Base-by-base conservation (phyloP, 1,140 invertebrate genomes). In the Nautilus pompilius region DNA sequence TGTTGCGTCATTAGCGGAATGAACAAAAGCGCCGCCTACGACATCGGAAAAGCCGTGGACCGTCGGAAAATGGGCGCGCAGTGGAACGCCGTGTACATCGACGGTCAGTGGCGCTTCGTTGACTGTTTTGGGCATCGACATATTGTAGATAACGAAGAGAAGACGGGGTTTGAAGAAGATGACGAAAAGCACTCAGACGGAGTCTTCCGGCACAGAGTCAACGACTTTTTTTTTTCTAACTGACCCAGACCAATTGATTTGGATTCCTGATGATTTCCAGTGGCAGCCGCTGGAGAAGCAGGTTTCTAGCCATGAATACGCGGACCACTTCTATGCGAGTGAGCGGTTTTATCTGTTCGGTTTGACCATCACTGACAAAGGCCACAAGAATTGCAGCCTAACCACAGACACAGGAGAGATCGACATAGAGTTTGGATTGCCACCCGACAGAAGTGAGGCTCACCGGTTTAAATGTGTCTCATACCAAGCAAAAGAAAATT, bases 221-320 rank as follows among this genome's bases (percentile, higher is more conserved):
- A 81, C 66, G 77, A 80, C 34, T 81, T 80, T 62, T 82, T 75
- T n/a, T 69, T 82, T 82, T 45, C 60, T 82, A 13, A 69, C 80
- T 0, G 74, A 80, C 63, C 78, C 80, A 5, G 70, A 79, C 32
- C 28, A 71, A 58, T 49, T 80, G 1, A 73, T 78, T 20, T 72
- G 66, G 66, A 79, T 71, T 74, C 30, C 78, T 76, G 70, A 77
- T 49, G 71, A 79, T n/a, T 41, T 45, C 1, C 36, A 71, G 28
- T 79, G 77, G 78, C 78, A 80, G 66, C 61, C 79, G 58, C 57
- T 80, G 28, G 41, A 65, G 26, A 70, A 67, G n/a, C 68, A 74
- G 0, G 26, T 74, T 1, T 61, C 73, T 4, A 10, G 67, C 2
- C 58, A 65, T 15, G 64, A 74, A 49, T 79, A 74, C 63, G 70